Conservation (phyloP, 2,888 invertebrate species). For the Prosapia bicincta region DNA sequence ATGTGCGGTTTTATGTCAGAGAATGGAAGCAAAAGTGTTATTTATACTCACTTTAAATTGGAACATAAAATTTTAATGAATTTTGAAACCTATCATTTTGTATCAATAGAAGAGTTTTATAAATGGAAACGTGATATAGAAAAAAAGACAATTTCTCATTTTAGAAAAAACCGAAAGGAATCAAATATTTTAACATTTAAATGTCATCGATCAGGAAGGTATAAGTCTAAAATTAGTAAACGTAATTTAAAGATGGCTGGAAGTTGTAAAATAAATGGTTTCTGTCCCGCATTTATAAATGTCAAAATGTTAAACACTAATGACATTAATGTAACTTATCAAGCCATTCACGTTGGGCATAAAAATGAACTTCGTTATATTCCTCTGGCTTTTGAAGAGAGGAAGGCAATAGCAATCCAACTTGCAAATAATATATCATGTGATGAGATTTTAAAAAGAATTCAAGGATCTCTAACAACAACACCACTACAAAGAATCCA, state of each 20-base stretch:
- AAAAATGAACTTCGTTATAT: slow-evolving; percentile 37
- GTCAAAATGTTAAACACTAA: slow-evolving; percentile 29
- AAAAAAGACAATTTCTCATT: not conserved
- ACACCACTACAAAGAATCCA: slow-evolving; percentile 35
- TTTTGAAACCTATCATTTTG: not conserved
- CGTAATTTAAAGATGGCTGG: slow-evolving; percentile 25
- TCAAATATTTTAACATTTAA: slow-evolving; percentile 1
- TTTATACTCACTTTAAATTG: slow-evolving; percentile 2
- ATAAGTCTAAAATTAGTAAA: not conserved
- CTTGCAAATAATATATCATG: slow-evolving; percentile 39
- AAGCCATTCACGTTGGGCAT: slow-evolving; percentile 40
- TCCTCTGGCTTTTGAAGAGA: slow-evolving; percentile 35
- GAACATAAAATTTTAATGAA: not conserved
- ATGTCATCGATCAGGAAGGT: slow-evolving; percentile 21
- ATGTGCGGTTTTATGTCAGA: not conserved
- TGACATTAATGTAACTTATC: slow-evolving; percentile 27
- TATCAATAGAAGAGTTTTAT: not conserved
- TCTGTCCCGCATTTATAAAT: slow-evolving; percentile 38
- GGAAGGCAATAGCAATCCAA: slow-evolving; percentile 36
- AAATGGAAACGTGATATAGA: slow-evolving; percentile 13
- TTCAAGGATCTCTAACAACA: slow-evolving; percentile 12
- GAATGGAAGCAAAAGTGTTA: not conserved
- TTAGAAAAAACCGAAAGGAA: not conserved
- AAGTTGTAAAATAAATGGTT: slow-evolving; percentile 38
- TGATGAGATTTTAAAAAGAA: slow-evolving; percentile 30